Base-by-base conservation (phyloP, 2,888 invertebrate genomes). In the Volucella zonaria region DNA sequence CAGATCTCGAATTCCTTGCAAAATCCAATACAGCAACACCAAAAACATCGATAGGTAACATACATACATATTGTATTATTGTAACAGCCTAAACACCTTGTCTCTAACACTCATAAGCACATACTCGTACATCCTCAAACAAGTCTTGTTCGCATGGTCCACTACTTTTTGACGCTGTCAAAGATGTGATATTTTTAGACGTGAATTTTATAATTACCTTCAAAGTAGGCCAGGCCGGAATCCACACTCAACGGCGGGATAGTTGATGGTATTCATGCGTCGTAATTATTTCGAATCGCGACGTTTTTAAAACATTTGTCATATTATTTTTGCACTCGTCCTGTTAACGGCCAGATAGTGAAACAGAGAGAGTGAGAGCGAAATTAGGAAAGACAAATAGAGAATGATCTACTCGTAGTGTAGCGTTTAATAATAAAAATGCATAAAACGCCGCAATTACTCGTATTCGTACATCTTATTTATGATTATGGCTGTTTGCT, bases 201-300 rank as follows among this genome's bases (percentile, higher is more conserved):
- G 56, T 56, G 38, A 68, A 73, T 74, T 82, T 78, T 82, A 70
- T 82, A 78, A 78, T 82, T 82, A 79, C 67, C 15, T 67, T 70
- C 51, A 58, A 82, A 78, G 74, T 82, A 82, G 82, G 82, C 78
- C 82, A 82, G 51, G 52, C 77, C 67, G 78, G 62, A 82, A 54
- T 75, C 40, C 18, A 58, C 58, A 70, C 56, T 58, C 56, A 52
- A 23, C n/a, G 71, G 78, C 62, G 67, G 78, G 47, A 71, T 74
- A 31, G 54, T 82, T 82, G 58, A 64, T 74, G 52, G 68, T 68
- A 74, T 78, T 74, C 49, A 78, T 74, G 73, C 82, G 74, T 66
- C 59, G 49, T 59, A 42, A 76, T 66, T 81, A 70, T 71, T 70
- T 42, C 58, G 70, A 81, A 77, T 43, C 15, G 15, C n/a, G 23